phyloP scores from a whole-genome alignment of 2,888 invertebrate genomes.

The Ormyrus nitidulus region DNA sequence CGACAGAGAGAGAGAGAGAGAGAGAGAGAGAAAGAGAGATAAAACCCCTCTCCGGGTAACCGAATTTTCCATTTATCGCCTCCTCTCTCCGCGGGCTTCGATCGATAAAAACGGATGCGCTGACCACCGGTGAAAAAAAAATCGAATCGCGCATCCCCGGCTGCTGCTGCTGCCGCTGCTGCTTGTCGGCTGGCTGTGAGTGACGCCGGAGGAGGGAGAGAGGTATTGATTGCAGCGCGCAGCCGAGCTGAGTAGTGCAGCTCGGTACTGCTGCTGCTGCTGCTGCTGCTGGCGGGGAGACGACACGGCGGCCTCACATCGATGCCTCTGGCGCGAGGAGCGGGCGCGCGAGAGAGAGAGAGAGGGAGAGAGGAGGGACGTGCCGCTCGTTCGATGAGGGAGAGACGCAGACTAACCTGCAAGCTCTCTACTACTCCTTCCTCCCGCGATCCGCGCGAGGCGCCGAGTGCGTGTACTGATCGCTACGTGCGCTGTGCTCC shows the following conservation, averaged over 20 bases:
- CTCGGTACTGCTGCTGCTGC: background rate
- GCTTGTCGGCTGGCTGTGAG: slow-evolving; percentile 68
- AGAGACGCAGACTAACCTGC: too few species aligned
- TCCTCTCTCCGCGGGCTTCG: background rate
- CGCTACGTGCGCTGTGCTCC: slow-evolving; percentile 26
- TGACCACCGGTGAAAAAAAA: slow-evolving; percentile 23
- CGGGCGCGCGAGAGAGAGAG: background rate
- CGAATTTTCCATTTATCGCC: slow-evolving; percentile 23
- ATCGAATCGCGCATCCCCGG: slow-evolving; percentile 21
- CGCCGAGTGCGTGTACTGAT: too few species aligned
- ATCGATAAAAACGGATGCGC: slow-evolving; percentile 35
- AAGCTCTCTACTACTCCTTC: too few species aligned
- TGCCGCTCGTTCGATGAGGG: background rate
- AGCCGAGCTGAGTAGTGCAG: slow-evolving; percentile 52
- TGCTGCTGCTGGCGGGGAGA: slow-evolving; percentile 16
- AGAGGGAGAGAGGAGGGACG: background rate
- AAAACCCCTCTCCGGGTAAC: background rate
- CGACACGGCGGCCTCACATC: slow-evolving; percentile 36
- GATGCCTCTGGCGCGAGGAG: slow-evolving; percentile 24
- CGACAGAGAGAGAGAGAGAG: too few species aligned
- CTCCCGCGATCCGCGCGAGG: too few species aligned
- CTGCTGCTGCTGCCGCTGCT: slow-evolving; percentile 55
- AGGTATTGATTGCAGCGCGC: slow-evolving; percentile 71
- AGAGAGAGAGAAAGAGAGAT: too few species aligned
- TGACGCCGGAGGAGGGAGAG: slow-evolving; percentile 67